phyloP scores from a whole-genome alignment of 2,888 invertebrate species.

The Deilephila elpenor region DNA sequence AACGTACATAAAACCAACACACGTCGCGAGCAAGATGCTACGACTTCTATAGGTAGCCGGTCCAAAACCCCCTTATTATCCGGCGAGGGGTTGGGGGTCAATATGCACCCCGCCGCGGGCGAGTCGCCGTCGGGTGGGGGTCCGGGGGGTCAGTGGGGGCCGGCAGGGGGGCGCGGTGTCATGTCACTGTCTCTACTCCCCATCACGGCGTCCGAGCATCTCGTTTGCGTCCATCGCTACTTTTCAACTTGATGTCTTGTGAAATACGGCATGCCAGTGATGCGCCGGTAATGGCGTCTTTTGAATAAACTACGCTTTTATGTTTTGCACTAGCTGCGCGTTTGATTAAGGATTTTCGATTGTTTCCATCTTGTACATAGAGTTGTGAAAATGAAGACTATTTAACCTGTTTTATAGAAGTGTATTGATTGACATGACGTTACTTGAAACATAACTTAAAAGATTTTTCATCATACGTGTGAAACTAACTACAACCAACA shows the following conservation, averaged over 20 bases:
- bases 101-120: conserved; percentile 55
- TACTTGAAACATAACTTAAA: too few relatives aligned
- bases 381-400: not conserved
- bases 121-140: conserved; percentile 42
- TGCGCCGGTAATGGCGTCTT: conserved; percentile 31
- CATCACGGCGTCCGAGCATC: conserved; percentile 73
- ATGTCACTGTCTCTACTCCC: conserved; percentile 82
- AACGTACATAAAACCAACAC: conserved; percentile 48
- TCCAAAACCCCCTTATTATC: conserved; percentile 78
- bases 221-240: conserved; percentile 78
- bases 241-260: conserved; percentile 73
- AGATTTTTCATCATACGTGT: too few relatives aligned
- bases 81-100: conserved; percentile 64
- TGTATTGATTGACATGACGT: too few relatives aligned
- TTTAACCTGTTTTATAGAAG: not conserved
- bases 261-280: conserved; percentile 54
- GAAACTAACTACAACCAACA: too few relatives aligned
- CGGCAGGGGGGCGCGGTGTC: conserved; percentile 60
- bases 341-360: not conserved
- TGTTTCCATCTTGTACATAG: not conserved
- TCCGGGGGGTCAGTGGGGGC: conserved; percentile 45
- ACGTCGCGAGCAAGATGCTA: conserved; percentile 65
- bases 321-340: not conserved
- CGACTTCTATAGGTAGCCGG: conserved; percentile 58
- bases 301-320: conserved; percentile 10